Conservation (phyloP, 2,888 invertebrate genomes). For the Eupithecia insigniata region DNA sequence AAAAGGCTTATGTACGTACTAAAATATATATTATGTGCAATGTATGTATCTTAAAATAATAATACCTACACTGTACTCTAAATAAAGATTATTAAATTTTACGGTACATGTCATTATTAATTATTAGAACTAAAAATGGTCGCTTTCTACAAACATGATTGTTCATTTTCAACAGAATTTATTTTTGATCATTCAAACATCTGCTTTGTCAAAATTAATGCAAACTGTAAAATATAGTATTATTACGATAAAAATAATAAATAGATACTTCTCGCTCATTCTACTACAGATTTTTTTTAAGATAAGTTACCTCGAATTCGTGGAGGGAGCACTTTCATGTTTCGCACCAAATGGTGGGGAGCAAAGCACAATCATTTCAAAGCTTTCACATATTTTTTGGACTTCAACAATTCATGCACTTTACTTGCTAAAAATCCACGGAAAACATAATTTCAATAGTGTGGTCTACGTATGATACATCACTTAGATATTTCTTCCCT, state of each 20-base stretch:
- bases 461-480: neutral
- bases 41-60: no score
- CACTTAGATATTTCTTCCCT: neutral
- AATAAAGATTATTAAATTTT: neutral
- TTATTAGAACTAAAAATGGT: no score
- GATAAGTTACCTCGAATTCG: neutral
- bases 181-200: neutral
- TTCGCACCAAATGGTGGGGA: neutral
- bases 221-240: neutral
- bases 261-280: neutral
- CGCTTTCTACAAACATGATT: neutral
- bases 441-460: neutral
- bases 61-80: no score
- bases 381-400: neutral
- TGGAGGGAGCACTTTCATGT: slow-evolving; percentile 16
- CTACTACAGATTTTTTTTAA: no score
- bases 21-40: no score
- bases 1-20: no score
- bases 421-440: neutral
- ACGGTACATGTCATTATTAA: no score
- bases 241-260: neutral
- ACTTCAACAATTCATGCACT: neutral
- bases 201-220: neutral
- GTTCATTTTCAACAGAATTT: neutral
- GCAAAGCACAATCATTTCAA: neutral